Evolutionary conservation across 2,888 invertebrate genomes (phyloP), one percentile per base, ranked within the genome.

Genomic region (Tuberolachnus salignus): DNA sequence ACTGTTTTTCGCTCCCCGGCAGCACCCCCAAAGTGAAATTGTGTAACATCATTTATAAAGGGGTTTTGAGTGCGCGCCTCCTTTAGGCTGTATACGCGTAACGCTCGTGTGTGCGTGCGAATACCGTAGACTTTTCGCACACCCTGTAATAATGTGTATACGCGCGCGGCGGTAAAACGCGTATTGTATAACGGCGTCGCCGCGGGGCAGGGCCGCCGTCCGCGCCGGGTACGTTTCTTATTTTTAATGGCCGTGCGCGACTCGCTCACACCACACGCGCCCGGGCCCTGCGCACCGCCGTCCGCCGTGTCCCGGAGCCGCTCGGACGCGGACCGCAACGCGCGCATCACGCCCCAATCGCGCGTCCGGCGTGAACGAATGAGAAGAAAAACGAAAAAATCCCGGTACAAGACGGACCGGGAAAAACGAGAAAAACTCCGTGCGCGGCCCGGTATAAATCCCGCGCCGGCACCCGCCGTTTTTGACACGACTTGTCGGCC

Each of bases 11-110:
- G 9, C 19, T 26, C 34, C n/a, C 67, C 19, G 23, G 23, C 19
- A n/a, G 71, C 71, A 14, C 49, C 71, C n/a, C 71, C 14, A 59
- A 72, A 72, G 59, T 49, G 72, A 72, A 61, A 72, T 49, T 34
- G 49, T 59, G 59, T 61, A 72, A 59, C 59, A 59, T 71, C 59
- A 59, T 71, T 71, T 59, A 49, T 59, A 71, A 71, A n/a, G n/a
- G 26, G 71, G 46, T 71, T n/a, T 59, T 71, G 59, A 59, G 71
- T 59, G 71, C 59, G 59, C 59, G 71, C 46, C 16, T 34, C n/a
- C n/a, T n/a, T n/a, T 34, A 34, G 6, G 34, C 6, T 34, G 34
- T 34, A 6, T 34, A 21, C 1, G 16, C 55, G 42, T 42, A 55
- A 8, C n/a, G 23, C 42, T 21, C 42, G 42, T 19, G 42, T 42